phyloP scores from a whole-genome alignment of 2,888 invertebrate species.

The Nemurella pictetii region DNA sequence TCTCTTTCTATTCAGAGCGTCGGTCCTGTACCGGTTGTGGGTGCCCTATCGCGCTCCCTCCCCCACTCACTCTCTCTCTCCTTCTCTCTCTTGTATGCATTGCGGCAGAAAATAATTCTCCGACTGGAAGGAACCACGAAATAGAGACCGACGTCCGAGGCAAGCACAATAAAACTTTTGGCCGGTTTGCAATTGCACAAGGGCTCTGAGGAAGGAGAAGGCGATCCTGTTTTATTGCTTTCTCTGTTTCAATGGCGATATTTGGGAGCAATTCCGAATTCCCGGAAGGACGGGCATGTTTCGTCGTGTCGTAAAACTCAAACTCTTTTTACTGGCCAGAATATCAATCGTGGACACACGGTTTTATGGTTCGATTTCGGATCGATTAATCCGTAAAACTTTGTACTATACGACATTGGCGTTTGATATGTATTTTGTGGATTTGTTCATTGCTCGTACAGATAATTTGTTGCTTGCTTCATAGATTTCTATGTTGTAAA shows the following conservation, averaged over 20 bases:
- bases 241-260: neutral
- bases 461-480: too few relatives aligned
- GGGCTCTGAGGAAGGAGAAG: neutral
- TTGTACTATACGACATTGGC: too few relatives aligned
- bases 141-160: neutral
- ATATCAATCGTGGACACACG: neutral
- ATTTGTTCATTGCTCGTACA: too few relatives aligned
- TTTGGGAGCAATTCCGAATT: neutral
- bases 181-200: neutral
- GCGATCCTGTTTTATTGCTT: neutral
- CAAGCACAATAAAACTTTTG: neutral
- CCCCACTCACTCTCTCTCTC: neutral
- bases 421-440: too few relatives aligned
- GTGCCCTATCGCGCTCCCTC: neutral
- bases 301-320: neutral
- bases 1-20: neutral
- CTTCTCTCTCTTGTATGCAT: neutral
- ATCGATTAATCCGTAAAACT: too few relatives aligned
- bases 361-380: neutral
- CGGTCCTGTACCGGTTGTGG: neutral
- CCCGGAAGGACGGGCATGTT: neutral
- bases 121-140: neutral
- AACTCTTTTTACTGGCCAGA: neutral
- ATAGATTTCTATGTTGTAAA: too few relatives aligned
- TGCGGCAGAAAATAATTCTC: constrained; percentile 9